Evolutionary conservation across 2,113 vertebrate species (phyloP).

Genomic region (Nannospalax galili): DNA sequence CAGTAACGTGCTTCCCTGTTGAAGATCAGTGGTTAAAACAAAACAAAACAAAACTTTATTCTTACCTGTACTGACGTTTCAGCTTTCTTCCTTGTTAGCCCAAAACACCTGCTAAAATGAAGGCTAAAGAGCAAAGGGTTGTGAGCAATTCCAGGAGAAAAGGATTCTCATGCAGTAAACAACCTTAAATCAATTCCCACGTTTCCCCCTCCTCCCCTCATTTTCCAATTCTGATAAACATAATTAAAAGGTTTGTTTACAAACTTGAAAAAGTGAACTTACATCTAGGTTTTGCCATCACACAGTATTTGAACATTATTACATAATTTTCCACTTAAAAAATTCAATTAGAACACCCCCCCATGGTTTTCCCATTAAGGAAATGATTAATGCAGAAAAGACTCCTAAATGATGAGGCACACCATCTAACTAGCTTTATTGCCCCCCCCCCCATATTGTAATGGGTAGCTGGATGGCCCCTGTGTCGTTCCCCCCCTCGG

Average conservation of each 20-base stretch:
- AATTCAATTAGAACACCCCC: background rate
- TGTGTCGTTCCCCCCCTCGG: background rate
- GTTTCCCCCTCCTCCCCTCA: background rate
- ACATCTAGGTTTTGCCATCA: background rate
- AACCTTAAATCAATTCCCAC: background rate
- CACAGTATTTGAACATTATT: background rate
- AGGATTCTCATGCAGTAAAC: background rate
- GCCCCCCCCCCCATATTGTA: fast-evolving
- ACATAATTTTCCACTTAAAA: background rate
- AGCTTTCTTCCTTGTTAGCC: background rate
- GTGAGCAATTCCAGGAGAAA: background rate
- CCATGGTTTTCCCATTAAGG: background rate
- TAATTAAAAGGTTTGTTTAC: background rate
- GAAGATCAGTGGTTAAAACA: background rate
- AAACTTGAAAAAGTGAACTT: background rate
- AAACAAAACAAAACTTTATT: background rate
- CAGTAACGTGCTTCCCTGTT: background rate
- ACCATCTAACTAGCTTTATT: background rate
- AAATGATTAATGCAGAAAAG: background rate
- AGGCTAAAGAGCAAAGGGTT: background rate
- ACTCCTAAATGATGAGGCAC: background rate
- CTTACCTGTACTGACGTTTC: constrained; percentile 26
- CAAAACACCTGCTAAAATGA: constrained; percentile 34
- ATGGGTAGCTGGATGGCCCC: background rate
- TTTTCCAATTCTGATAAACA: constrained; percentile 18